Conservation (phyloP, 1,140 invertebrate species). For the Antheraea pernyi region DNA sequence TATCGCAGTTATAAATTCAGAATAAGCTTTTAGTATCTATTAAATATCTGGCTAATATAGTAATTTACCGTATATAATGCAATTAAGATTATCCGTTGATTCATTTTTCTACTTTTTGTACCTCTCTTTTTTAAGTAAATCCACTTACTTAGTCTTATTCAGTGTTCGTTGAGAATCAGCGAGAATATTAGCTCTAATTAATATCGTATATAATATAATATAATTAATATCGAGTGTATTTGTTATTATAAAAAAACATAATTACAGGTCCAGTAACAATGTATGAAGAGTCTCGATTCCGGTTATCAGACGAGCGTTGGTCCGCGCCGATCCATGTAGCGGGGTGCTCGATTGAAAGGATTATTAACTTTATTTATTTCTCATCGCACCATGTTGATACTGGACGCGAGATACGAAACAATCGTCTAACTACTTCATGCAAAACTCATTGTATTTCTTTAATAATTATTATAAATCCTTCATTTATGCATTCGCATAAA, state of each 20-base stretch:
- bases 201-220: too few species aligned
- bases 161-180: not conserved
- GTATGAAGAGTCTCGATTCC: conserved; percentile 55
- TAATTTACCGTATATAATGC: too few species aligned
- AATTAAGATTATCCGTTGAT: too few species aligned
- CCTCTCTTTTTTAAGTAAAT: too few species aligned
- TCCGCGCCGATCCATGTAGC: conserved; percentile 50
- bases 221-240: not conserved
- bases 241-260: conserved; percentile 4
- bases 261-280: not conserved
- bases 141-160: not conserved
- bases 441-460: too few species aligned
- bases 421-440: not conserved
- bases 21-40: too few species aligned
- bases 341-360: conserved; percentile 19
- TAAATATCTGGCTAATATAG: too few species aligned
- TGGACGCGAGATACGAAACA: not conserved
- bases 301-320: conserved; percentile 24
- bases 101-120: too few species aligned
- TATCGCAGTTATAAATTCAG: too few species aligned
- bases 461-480: too few species aligned
- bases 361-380: not conserved
- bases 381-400: not conserved
- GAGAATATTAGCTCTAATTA: not conserved
- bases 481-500: too few species aligned